Base-by-base conservation (phyloP, 2,888 invertebrate genomes). In the Dryobotodes eremita region DNA sequence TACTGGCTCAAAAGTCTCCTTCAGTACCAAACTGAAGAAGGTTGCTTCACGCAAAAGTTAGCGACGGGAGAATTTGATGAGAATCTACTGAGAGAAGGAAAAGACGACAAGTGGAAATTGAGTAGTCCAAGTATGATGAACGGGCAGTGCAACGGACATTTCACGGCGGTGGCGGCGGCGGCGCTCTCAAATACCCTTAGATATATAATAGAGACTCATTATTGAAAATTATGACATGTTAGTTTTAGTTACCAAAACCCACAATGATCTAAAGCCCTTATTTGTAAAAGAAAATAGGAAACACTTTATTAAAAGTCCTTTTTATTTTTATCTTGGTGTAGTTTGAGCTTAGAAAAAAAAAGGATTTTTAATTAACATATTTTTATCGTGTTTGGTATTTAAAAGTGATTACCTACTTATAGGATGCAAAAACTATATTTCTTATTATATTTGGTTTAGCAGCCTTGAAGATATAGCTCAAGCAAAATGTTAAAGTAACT, bases 1-100 rank as follows among this genome's bases (percentile, higher is more conserved):
- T 72, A 86, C 0, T 95, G 95, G 95, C 64, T 95, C 23, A 65
- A 71, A 15, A 83, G 86, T 17, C 77, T 93, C 4, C 76, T 92
- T 0, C 78, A 71, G 0, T 90, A 77, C 65, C 94, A 95, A 86
- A 91, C 91, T 2, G 15, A 79, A 0, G 62, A 80, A 31, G 95
- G 95, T 3, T 95, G 95, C 75, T 94, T 94, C 75, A 50, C 73
- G 11, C 26, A 11, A 23, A 82, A 66, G 17, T 26, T 83, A 23
- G 57, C 48, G 13, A 68, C 48, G 2, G 83, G 71, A 7, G 36
- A 48, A 3, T 62, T 83, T 61, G 13, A 68, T 57, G 66, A 71
- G 36, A 42, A 26, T 1, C n/a, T 46, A 8, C 3, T 71, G 50
- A 48, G 48, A 48, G 26, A 66, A n/a, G 10, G 68, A 4, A 4